These are phyloP conservation scores for Eustalomyia histrio DNA, from an alignment of 2,888 invertebrate species.

Conservation along the genomic window DNA sequence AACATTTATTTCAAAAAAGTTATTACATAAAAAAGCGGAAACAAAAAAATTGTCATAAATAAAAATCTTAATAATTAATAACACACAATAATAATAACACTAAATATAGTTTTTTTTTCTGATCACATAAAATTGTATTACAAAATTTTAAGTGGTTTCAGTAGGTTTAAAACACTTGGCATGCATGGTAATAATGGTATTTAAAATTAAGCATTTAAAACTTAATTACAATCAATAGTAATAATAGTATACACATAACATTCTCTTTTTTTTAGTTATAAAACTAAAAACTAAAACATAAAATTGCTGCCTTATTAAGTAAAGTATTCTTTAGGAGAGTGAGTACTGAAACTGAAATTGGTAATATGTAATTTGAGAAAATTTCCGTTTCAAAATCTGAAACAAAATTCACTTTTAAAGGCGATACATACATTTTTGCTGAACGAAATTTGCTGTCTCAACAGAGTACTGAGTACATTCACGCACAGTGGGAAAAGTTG, in stretches of 20 bases:
- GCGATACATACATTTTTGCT: too few relatives aligned
- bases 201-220: slow-evolving; percentile 21
- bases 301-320: slow-evolving; percentile 36
- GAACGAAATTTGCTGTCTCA: background rate
- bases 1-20: slow-evolving; percentile 55
- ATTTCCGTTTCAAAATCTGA: too few relatives aligned
- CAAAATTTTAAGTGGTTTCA: slow-evolving; percentile 23
- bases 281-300: slow-evolving; percentile 10
- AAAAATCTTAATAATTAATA: slow-evolving; percentile 54
- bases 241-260: slow-evolving; percentile 1
- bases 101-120: slow-evolving; percentile 9
- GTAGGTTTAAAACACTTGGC: slow-evolving; percentile 21
- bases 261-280: background rate
- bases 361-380: background rate
- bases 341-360: background rate
- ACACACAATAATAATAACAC: slow-evolving; percentile 51
- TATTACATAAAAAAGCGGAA: slow-evolving; percentile 38
- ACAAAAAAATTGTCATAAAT: slow-evolving; percentile 36
- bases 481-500: too few relatives aligned
- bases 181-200: slow-evolving; percentile 32
- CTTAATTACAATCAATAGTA: slow-evolving; percentile 19
- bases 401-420: too few relatives aligned
- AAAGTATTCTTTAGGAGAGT: slow-evolving; percentile 15
- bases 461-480: too few relatives aligned
- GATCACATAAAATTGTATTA: slow-evolving; percentile 22